phyloP scores from a whole-genome alignment of 2,888 invertebrate genomes.

The Eupithecia exiguata region DNA sequence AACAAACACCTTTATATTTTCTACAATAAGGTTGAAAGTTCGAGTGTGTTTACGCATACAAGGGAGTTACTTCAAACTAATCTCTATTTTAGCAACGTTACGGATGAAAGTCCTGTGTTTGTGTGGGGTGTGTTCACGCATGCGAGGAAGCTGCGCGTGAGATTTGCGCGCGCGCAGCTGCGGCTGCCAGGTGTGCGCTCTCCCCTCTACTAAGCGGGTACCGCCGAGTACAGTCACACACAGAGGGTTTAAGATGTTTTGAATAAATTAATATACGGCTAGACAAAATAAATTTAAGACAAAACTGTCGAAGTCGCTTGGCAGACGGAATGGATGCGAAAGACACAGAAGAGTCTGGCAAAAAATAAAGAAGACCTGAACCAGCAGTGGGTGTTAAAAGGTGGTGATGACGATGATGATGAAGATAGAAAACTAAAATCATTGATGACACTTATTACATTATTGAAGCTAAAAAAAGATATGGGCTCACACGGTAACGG shows the following conservation, averaged over 20 bases:
- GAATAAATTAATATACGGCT: not conserved
- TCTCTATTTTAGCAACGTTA: not conserved
- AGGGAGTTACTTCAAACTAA: not conserved
- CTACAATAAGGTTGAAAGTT: not conserved
- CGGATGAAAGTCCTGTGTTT: not conserved
- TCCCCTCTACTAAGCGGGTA: conserved; percentile 62
- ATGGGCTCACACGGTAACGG: not conserved
- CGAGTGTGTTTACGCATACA: not conserved
- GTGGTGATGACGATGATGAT: no score
- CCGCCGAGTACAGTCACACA: conserved; percentile 45
- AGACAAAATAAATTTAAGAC: not conserved
- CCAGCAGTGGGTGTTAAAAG: no score
- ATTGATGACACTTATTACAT: not conserved
- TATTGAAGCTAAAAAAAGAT: no score
- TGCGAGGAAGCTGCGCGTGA: conserved; percentile 83
- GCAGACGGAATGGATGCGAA: no score
- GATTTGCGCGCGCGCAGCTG: conserved; percentile 81
- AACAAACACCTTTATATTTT: not conserved
- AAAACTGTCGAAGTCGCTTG: no score
- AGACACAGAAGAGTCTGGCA: no score
- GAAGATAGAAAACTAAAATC: not conserved
- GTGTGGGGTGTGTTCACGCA: conserved; percentile 63
- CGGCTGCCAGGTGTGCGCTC: conserved; percentile 79
- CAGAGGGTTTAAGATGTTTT: not conserved
- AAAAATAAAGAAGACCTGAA: no score